Percentiles rank a stretch among this genome's conserved stretches.
phyloP scores from a whole-genome alignment of 2,797 vertebrate species.

The Sebastes matsubarae region DNA sequence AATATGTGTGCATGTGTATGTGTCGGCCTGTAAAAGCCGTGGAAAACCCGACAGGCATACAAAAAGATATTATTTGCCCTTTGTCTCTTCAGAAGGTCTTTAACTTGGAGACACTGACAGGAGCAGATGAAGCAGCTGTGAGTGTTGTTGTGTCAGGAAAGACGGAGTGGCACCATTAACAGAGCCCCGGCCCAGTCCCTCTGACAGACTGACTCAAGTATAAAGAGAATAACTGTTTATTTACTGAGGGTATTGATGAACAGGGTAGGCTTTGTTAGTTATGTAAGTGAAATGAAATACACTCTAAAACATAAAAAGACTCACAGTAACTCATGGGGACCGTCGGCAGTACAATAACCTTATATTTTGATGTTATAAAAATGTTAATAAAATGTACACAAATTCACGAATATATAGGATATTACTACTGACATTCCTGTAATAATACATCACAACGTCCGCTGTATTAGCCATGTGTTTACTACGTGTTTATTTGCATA shows the following conservation, averaged over 20 bases:
- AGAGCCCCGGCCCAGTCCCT: background rate
- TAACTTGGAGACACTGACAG: constrained; percentile 64
- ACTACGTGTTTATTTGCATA: no score
- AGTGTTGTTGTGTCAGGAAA: constrained; percentile 55
- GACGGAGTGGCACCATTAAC: constrained; percentile 60
- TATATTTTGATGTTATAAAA: no score
- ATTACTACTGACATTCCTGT: no score
- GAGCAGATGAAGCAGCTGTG: constrained; percentile 63
- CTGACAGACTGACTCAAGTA: constrained; percentile 16
- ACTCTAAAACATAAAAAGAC: background rate
- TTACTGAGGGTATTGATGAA: background rate
- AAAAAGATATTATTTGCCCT: constrained; percentile 43
- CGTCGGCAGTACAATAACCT: no score
- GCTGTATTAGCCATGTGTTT: no score
- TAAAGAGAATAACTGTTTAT: constrained; percentile 31
- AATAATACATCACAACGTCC: no score
- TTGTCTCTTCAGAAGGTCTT: constrained; percentile 65
- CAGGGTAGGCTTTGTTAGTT: background rate
- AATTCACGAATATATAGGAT: no score
- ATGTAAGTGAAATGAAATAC: background rate
- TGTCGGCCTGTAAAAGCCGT: constrained; percentile 27
- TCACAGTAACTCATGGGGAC: no score
- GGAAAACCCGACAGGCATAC: constrained; percentile 58
- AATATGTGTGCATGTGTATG: constrained; percentile 19
- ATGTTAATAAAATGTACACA: no score